Evolutionary conservation across 2,113 vertebrate genomes (phyloP).

Genomic region (Romanogobio albipinnatus): DNA sequence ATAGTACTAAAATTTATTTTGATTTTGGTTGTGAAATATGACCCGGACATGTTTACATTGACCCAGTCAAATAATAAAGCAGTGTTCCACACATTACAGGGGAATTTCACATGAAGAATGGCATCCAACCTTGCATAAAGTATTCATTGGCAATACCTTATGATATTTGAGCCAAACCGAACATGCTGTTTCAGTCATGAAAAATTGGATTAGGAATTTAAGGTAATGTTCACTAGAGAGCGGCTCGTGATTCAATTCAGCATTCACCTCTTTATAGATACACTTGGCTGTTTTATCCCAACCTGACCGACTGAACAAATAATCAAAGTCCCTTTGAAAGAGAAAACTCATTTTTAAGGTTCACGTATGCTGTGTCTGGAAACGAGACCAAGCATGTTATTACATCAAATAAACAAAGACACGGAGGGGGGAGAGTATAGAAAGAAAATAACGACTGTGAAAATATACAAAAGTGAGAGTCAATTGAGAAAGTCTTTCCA

Average conservation of each 20-base stretch:
- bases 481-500: constrained; percentile 78
- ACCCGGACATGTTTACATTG: neutral
- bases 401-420: constrained; percentile 79
- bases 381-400: constrained; percentile 67
- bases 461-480: constrained; percentile 76
- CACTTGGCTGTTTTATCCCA: constrained; percentile 64
- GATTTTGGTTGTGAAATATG: neutral
- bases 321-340: constrained; percentile 71
- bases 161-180: constrained; percentile 67
- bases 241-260: constrained; percentile 67
- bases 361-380: constrained; percentile 59
- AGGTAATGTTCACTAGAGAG: constrained; percentile 66
- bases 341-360: constrained; percentile 72
- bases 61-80: neutral
- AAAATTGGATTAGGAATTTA: constrained; percentile 70
- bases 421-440: constrained; percentile 64
- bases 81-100: neutral
- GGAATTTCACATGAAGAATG: constrained; percentile 62
- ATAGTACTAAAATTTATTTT: neutral
- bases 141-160: constrained; percentile 59
- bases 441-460: constrained; percentile 74
- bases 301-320: constrained; percentile 72
- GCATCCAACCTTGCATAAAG: constrained; percentile 34
- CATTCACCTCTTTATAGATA: constrained; percentile 69
- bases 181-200: constrained; percentile 56